Base-by-base conservation (phyloP, 2,113 vertebrate species). In the Oxyruncus cristatus region DNA sequence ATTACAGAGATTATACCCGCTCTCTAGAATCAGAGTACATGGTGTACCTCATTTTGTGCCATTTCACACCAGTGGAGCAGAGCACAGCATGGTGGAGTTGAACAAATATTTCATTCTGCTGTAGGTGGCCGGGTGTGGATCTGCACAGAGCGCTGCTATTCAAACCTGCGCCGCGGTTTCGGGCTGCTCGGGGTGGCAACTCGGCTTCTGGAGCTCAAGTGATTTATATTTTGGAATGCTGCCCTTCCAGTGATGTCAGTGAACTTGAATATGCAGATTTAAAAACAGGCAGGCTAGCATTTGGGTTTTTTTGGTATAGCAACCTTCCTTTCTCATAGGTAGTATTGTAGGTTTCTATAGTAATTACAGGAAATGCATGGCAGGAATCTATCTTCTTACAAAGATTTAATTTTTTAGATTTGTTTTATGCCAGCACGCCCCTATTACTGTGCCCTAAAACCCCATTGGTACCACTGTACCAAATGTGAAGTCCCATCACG, bases 401-500 rank as follows among this genome's bases (percentile, higher is more conserved):
- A 32, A 73, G 23, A 35, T 65, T 68, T 21, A 5, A 13, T 7
- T 68, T 46, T 58, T 61, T 46, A 0, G 15, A 19, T 67, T 61
- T 59, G 13, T 28, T 70, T 21, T 22, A 35, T 53, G 41, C 14
- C 49, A 41, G 41, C n/a, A 44, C 5, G 37, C 52, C 37, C 39
- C 41, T 39, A 6, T 33, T 82, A 44, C 66, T 88, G 55, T 88
- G 66, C 58, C 66, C 23, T 93, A 33, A 70, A 88, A 58, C 18
- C 80, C 71, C n/a, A 4, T 21, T 58, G 58, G 28, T 53, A 12
- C 49, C 65, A 47, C 39, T 23, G 42, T 73, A 49, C 30, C 41
- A 80, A 86, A 66, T 7, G 26, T 33, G 53, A 55, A 67, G 27
- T 55, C 2, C 2, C 5, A 8, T 72, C 59, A 39, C 0, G 0